These are phyloP conservation scores for Steatocranus sp. DNA, from an alignment of 2,797 vertebrate genomes.

Conservation along the genomic window DNA sequence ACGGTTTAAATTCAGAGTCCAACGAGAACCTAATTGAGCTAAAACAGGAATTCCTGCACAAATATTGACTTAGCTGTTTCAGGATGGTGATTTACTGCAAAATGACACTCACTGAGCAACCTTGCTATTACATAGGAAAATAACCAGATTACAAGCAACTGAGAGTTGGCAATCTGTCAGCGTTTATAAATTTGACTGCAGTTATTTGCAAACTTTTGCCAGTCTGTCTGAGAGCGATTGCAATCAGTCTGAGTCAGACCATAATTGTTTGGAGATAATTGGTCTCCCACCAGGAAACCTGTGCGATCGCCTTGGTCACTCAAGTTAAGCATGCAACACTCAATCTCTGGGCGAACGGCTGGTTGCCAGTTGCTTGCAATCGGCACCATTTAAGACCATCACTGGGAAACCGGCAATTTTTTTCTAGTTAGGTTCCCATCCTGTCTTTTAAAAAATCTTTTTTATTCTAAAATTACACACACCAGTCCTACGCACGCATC, in stretches of 20 bases:
- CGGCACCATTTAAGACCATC: not conserved
- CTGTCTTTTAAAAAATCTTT: rapidly evolving
- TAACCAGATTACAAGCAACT: not conserved
- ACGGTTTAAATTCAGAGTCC: not conserved
- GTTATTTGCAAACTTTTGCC: not conserved
- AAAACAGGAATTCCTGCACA: not conserved
- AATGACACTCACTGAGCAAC: not conserved
- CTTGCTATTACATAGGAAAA: not conserved
- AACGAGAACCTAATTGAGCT: not conserved
- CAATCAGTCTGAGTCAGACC: not conserved
- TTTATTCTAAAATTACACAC: not conserved
- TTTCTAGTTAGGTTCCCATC: not conserved
- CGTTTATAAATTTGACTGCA: not conserved
- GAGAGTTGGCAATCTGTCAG: not conserved
- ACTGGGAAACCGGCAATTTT: not conserved
- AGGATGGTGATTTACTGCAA: not conserved
- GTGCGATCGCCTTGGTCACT: not conserved
- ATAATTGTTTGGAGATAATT: not conserved
- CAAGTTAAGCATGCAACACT: not conserved
- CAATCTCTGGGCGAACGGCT: not conserved
- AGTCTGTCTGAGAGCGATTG: not conserved
- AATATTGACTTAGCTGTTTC: not conserved
- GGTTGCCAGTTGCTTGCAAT: not conserved
- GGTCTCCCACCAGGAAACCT: not conserved
- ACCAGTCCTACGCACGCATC: not conserved